Percentiles rank a stretch among this genome's conserved stretches.
These are phyloP conservation scores for Drosophila setosimentum DNA, from an alignment of 2,888 invertebrate species.

Conservation along the genomic window DNA sequence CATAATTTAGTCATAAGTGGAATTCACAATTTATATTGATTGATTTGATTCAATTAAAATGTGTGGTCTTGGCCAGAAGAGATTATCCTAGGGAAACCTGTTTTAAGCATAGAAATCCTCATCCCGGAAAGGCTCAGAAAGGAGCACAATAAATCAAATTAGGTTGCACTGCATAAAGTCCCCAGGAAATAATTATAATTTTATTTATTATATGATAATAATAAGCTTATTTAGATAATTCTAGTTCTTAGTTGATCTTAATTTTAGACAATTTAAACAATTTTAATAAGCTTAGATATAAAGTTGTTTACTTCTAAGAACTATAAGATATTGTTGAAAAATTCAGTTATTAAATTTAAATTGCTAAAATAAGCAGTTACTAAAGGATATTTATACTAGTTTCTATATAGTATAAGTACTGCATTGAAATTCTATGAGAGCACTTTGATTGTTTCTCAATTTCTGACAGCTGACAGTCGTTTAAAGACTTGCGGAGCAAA, in stretches of 20 bases:
- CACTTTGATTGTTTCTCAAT: constrained; percentile 16
- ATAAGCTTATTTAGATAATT: neutral
- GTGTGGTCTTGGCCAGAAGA: neutral
- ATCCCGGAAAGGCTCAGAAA: neutral
- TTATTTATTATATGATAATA: neutral
- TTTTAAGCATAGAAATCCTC: neutral
- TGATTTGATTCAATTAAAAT: neutral
- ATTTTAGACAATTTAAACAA: neutral
- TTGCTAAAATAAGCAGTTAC: neutral
- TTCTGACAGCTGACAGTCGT: constrained; percentile 11
- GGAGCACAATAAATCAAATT: neutral
- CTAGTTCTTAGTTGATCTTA: accelerated
- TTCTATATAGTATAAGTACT: neutral
- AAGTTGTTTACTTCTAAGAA: neutral
- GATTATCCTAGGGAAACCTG: neutral
- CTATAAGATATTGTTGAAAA: neutral
- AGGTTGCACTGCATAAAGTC: neutral
- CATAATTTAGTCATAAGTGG: neutral
- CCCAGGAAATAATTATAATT: neutral
- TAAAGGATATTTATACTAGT: neutral
- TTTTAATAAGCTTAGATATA: neutral
- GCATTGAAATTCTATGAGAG: constrained; percentile 1
- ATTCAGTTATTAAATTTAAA: neutral
- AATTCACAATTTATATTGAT: neutral
- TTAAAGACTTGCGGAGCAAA: constrained; percentile 6